Conservation (phyloP, 2,888 invertebrate genomes). For the Octodonta nipae region DNA sequence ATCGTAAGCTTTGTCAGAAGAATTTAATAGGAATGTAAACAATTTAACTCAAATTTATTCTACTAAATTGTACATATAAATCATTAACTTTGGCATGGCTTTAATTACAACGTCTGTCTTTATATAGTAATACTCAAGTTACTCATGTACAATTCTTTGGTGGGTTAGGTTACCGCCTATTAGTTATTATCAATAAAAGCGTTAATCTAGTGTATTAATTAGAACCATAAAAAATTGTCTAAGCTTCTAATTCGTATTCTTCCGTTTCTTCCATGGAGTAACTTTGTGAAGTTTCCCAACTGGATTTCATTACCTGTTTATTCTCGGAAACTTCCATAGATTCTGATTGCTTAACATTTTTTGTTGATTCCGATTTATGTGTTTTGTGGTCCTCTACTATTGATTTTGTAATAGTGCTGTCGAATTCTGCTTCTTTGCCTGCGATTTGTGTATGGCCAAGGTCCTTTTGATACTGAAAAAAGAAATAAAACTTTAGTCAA, state of each 20-base stretch:
- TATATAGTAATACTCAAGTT: no score
- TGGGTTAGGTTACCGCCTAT: no score
- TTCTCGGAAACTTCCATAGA: slow-evolving; percentile 26
- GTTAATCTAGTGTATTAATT: no score
- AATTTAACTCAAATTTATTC: no score
- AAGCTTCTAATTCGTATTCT: slow-evolving; percentile 31
- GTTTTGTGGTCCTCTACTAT: slow-evolving; percentile 30
- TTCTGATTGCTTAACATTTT: slow-evolving; percentile 25
- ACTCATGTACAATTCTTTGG: no score
- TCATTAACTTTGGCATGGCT: no score
- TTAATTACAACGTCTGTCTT: no score
- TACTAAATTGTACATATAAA: no score
- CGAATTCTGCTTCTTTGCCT: slow-evolving; percentile 32
- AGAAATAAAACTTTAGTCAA: not conserved
- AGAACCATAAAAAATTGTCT: slow-evolving; percentile 12
- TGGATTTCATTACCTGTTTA: slow-evolving; percentile 29
- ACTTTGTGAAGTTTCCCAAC: slow-evolving; percentile 31
- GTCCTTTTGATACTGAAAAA: slow-evolving; percentile 30
- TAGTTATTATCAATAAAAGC: no score
- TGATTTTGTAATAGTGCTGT: slow-evolving; percentile 29
- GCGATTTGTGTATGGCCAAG: slow-evolving; percentile 29
- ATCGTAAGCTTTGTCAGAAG: no score
- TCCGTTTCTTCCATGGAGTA: slow-evolving; percentile 33
- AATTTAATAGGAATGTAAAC: no score
- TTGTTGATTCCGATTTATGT: slow-evolving; percentile 27